Base-by-base conservation (phyloP, 2,113 vertebrate species). In the Ginglymostoma cirratum region DNA sequence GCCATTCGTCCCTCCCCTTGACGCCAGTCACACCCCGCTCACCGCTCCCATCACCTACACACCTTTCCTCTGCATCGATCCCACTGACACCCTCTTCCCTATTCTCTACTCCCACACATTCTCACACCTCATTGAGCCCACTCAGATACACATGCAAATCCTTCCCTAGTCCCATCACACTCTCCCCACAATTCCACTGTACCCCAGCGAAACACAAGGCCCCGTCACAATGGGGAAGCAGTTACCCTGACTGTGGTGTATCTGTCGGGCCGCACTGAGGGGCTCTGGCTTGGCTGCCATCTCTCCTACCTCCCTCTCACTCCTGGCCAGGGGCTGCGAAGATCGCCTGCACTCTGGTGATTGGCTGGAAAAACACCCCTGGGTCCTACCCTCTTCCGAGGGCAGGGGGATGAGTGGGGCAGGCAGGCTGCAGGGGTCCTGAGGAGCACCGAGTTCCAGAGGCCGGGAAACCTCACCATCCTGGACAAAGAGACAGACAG, bases 391-490 rank as follows among this genome's bases (percentile, higher is more conserved):
- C 2, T 7, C 34, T 34, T 34, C 89, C 0, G 61, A 38, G 0
- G 98, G 98, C 0, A 98, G 97, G 7, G 98, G 98, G 96, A 98
- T 98, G 96, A 99, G 98, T 78, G 98, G 98, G 0, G 98, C 97
- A 0, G 98, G 98, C 95, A 99, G 97, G 67, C 97, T 1, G 17
- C 96, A 95, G 0, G 95, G 94, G 0, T 97, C 96, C 6, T 96
- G 96, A 15, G 97, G 70, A 34, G 97, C 96, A 14, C 96, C 95
- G 95, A 96, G 96, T 34, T 98, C 98, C 0, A 97, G 96, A 23
- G 98, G 98, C 69, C 97, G 96, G 0, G 96, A 97, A 90, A 98
- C 98, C 96, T 98, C 98, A 2, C 98, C 98, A 5, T 97, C 98
- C 98, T 99, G 96, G 65, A 87, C 94, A 45, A 80, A n/a, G 48